phyloP scores from a whole-genome alignment of 1,140 invertebrate species.

The Drosophila prosaltans region DNA sequence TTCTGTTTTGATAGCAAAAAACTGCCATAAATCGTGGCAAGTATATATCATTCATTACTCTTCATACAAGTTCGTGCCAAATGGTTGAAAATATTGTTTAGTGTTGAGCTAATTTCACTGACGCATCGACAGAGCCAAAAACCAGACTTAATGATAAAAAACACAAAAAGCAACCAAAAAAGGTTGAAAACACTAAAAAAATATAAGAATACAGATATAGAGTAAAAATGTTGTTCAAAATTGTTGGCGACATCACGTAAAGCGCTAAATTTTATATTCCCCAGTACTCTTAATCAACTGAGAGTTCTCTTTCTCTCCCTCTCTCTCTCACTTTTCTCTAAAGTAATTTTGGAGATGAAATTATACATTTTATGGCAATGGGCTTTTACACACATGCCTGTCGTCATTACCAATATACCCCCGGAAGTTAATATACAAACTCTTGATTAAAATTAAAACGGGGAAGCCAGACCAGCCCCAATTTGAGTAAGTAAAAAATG shows the following conservation, averaged over 20 bases:
- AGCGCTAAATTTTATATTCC: conserved; percentile 28
- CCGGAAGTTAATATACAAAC: not conserved
- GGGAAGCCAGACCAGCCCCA: conserved; percentile 57
- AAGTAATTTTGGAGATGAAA: conserved; percentile 7
- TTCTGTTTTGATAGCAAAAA: conserved; percentile 6
- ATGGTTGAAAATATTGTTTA: conserved; percentile 43
- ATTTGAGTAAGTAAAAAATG: conserved; percentile 13
- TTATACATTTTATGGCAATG: conserved; percentile 31
- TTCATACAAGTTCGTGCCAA: conserved; percentile 55
- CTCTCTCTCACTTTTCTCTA: conserved; percentile 20
- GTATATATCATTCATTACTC: conserved; percentile 33
- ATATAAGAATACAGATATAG: conserved; percentile 10
- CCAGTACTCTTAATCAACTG: not conserved
- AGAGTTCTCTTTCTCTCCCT: conserved; percentile 14
- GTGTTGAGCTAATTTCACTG: conserved; percentile 41
- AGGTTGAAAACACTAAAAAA: conserved; percentile 26
- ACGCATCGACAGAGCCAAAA: conserved; percentile 56
- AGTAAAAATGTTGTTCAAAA: conserved; percentile 20
- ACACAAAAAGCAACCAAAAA: conserved; percentile 14
- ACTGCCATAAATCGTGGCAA: conserved; percentile 24
- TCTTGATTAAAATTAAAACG: conserved; percentile 65
- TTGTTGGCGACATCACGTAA: conserved; percentile 65
- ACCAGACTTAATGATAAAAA: conserved; percentile 32
- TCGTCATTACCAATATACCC: conserved; percentile 28
- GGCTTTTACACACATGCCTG: not conserved